A percentile compares a stretch with the other conserved stretches of the same genome.
Evolutionary conservation across 2,888 invertebrate genomes (phyloP).

Genomic region (Leptogaster cylindrica): DNA sequence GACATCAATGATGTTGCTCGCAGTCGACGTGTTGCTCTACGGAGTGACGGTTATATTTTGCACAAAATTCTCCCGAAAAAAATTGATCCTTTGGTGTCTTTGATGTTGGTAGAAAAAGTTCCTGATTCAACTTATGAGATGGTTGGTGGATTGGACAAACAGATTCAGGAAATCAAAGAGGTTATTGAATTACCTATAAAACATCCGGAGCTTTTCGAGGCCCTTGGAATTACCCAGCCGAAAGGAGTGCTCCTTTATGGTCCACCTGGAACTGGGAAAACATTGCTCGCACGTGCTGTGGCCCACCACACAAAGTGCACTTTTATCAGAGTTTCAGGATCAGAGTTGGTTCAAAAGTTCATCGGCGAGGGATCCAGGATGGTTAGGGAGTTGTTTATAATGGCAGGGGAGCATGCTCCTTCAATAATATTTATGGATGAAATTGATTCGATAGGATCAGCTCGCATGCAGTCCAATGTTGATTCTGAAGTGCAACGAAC

Average conservation of each 20-base stretch:
- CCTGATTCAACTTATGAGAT: too few relatives aligned
- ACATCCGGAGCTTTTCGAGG: conserved; percentile 98
- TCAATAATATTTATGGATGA: conserved; percentile 99
- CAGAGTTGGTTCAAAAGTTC: conserved; percentile 99
- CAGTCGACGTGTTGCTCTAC: too few relatives aligned
- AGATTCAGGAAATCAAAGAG: conserved; percentile 99
- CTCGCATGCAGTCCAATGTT: conserved; percentile 99
- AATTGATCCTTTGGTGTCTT: too few relatives aligned
- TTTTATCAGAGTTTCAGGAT: conserved; percentile 99
- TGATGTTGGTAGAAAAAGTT: too few relatives aligned
- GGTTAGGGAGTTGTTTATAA: conserved; percentile 97
- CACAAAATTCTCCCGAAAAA: too few relatives aligned
- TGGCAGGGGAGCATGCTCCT: conserved; percentile 99
- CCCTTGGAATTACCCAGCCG: conserved; percentile 99
- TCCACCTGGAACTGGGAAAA: conserved; percentile 91
- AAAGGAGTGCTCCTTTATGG: conserved; percentile 97
- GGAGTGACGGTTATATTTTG: too few relatives aligned
- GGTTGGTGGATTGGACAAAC: conserved; percentile 98
- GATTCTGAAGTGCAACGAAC: conserved; percentile 98
- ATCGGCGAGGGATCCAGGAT: conserved; percentile 99
- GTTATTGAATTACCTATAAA: conserved; percentile 99
- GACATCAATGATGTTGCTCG: too few relatives aligned
- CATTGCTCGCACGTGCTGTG: conserved; percentile 96
- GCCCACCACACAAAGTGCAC: conserved; percentile 99
- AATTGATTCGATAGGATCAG: conserved; percentile 99